Percentiles rank a stretch among this genome's conserved stretches.
Conservation (phyloP, 2,888 invertebrate genomes). For the Gymnocheta viridis region DNA sequence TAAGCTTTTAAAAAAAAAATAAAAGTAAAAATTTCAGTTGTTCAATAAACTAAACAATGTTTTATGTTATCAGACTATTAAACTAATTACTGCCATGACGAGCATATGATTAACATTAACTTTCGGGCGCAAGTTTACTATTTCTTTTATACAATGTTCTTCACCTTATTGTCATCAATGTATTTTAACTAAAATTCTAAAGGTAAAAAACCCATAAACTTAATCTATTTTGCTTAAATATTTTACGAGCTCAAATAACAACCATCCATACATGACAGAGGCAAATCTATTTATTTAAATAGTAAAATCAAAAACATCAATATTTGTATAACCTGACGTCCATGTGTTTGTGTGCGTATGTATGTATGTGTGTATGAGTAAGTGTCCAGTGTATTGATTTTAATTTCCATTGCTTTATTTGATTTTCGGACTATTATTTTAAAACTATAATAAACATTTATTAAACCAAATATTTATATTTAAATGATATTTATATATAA, state of each 20-base stretch:
- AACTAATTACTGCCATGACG: too few species aligned
- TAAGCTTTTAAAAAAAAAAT: too few species aligned
- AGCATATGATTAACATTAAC: too few species aligned
- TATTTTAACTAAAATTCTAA: too few species aligned
- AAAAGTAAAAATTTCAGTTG: too few species aligned
- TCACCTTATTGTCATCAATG: too few species aligned
- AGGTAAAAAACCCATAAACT: neutral
- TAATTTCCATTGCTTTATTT: neutral
- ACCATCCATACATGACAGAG: neutral
- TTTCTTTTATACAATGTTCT: too few species aligned
- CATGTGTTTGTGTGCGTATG: neutral
- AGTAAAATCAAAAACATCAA: neutral
- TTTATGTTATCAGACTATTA: too few species aligned
- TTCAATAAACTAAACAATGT: too few species aligned
- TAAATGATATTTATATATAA: slow-evolving; percentile 16
- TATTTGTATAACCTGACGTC: neutral
- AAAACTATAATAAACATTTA: slow-evolving; percentile 23
- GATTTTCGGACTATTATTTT: slow-evolving; percentile 6
- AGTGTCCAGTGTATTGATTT: neutral
- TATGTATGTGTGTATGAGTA: neutral
- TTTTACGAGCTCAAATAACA: neutral
- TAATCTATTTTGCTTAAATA: neutral
- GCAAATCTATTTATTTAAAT: neutral
- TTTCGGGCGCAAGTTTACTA: too few species aligned
- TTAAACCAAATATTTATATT: slow-evolving; percentile 22